Conservation (phyloP, 2,113 vertebrate genomes). For the Morone chrysops region DNA sequence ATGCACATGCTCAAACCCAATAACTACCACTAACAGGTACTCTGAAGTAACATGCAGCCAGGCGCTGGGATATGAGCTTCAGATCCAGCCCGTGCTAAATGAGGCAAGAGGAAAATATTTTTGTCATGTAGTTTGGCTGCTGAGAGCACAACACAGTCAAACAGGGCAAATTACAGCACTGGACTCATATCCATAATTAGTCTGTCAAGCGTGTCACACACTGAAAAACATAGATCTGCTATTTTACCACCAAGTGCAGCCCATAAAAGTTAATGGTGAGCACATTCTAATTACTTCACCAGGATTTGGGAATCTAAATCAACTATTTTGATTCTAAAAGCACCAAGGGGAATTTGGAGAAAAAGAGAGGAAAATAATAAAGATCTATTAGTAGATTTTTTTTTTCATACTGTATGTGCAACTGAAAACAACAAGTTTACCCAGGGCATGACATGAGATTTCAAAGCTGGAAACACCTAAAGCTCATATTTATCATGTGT, state of each 20-base stretch:
- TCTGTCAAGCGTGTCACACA: constrained; percentile 69
- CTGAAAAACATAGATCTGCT: constrained; percentile 61
- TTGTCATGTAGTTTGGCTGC: constrained; percentile 69
- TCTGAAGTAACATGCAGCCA: constrained; percentile 62
- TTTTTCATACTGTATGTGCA: constrained; percentile 35
- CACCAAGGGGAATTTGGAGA: constrained; percentile 26
- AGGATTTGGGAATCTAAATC: constrained; percentile 46
- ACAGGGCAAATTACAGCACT: constrained; percentile 76
- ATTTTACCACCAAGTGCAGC: constrained; percentile 59
- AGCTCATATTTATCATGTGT: constrained; percentile 40
- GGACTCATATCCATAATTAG: constrained; percentile 77
- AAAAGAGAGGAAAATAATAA: constrained; percentile 25
- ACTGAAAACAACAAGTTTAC: constrained; percentile 36
- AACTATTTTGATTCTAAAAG: constrained; percentile 45
- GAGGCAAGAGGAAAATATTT: constrained; percentile 70
- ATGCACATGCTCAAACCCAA: constrained; percentile 76
- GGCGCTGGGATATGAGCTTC: constrained; percentile 52
- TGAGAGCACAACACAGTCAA: constrained; percentile 69
- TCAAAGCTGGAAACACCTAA: constrained; percentile 40
- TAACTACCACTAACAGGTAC: constrained; percentile 77
- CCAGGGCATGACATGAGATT: constrained; percentile 2
- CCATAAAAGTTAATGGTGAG: constrained; percentile 59
- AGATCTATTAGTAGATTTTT: constrained; percentile 14
- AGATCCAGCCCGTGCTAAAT: constrained; percentile 64
- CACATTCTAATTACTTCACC: constrained; percentile 53